Percentiles rank a stretch among this genome's conserved stretches.
Conservation (phyloP, 2,113 vertebrate genomes). For the Periophthalmus modestus region DNA sequence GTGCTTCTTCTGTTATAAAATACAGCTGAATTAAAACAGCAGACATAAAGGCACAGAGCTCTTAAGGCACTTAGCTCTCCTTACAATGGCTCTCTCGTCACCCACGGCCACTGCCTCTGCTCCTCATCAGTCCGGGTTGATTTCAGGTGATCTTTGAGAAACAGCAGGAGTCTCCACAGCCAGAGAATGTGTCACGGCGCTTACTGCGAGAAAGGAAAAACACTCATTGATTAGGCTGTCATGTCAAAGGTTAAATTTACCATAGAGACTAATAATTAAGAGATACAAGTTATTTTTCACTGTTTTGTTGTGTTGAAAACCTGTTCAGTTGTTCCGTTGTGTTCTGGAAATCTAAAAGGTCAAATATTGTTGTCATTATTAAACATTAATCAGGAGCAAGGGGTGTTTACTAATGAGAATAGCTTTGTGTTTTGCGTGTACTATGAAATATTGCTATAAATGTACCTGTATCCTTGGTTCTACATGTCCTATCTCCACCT, state of each 20-base stretch:
- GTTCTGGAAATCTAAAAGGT: slow-evolving; percentile 21
- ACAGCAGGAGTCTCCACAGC: not conserved
- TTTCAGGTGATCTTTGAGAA: not conserved
- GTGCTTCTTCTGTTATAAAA: not conserved
- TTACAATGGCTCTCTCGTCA: not conserved
- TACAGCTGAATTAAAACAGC: not conserved
- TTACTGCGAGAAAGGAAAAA: not conserved
- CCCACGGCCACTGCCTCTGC: slow-evolving; percentile 5
- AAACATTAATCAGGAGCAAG: slow-evolving; percentile 12
- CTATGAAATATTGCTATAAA: not conserved
- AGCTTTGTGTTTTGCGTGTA: not conserved
- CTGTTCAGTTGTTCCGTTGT: not conserved
- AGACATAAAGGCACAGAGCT: not conserved
- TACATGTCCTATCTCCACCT: no score
- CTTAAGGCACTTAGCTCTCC: slow-evolving; percentile 1
- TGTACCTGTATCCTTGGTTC: not conserved
- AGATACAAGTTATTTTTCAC: no score
- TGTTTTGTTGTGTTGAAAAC: not conserved
- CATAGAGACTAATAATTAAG: not conserved
- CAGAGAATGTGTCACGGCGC: not conserved
- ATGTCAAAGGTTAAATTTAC: not conserved
- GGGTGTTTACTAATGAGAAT: slow-evolving; percentile 2
- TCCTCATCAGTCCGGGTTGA: not conserved
- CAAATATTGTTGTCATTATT: slow-evolving; percentile 19
- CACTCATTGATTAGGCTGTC: not conserved